A percentile compares a stretch with the other conserved stretches of the same genome.
These are phyloP conservation scores for Psophia crepitans DNA, from an alignment of 2,113 vertebrate genomes.

Conservation along the genomic window DNA sequence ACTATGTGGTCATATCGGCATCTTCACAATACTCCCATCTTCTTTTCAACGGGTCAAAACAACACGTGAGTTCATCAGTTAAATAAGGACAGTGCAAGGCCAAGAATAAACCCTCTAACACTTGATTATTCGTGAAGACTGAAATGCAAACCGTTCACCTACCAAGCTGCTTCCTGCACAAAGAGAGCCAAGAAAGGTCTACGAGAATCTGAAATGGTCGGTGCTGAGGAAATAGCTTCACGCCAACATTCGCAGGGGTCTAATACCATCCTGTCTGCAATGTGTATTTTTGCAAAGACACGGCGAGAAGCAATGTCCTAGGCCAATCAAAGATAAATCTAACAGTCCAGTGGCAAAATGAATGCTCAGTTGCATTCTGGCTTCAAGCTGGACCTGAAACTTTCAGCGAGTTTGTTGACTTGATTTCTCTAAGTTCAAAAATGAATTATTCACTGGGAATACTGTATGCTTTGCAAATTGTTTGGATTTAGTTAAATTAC, in stretches of 20 bases:
- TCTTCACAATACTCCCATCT: not conserved
- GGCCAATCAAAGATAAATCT: not conserved
- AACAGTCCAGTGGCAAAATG: not conserved
- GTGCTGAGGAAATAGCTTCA: not conserved
- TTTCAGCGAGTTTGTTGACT: constrained; percentile 19
- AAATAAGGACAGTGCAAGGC: not conserved
- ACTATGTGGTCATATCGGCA: not conserved
- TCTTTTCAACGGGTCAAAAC: not conserved
- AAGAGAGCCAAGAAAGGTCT: not conserved
- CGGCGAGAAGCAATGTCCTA: not conserved
- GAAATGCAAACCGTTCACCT: not conserved
- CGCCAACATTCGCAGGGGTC: rapidly evolving
- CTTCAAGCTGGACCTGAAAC: not conserved
- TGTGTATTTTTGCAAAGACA: not conserved
- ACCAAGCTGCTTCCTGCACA: not conserved
- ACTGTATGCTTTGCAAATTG: constrained; percentile 10
- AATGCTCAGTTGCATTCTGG: not conserved
- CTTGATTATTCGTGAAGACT: not conserved
- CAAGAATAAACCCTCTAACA: not conserved
- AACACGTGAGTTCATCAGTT: not conserved
- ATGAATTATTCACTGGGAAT: constrained; percentile 39
- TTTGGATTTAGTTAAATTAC: constrained; percentile 56
- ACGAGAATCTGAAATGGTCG: rapidly evolving
- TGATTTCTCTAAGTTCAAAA: constrained; percentile 21
- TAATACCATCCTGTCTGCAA: not conserved